These are phyloP conservation scores for Platysteira castanea DNA, from an alignment of 2,113 vertebrate genomes.

Conservation along the genomic window DNA sequence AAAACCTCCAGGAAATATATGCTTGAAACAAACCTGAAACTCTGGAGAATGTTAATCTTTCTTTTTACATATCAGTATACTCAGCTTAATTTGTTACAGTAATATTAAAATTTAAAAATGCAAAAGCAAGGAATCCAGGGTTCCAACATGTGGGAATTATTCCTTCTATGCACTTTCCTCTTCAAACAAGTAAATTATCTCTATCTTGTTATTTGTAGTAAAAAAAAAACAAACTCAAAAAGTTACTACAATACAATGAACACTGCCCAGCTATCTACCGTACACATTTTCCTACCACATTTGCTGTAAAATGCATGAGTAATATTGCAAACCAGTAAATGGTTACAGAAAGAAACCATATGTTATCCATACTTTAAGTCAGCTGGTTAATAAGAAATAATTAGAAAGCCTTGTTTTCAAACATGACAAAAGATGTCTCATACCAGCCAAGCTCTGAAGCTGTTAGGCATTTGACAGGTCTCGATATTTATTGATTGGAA, in stretches of 20 bases:
- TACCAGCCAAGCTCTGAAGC: neutral
- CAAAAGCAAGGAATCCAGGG: neutral
- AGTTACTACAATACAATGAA: neutral
- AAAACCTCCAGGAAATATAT: neutral
- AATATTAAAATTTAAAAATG: conserved; percentile 40
- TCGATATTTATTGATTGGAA: neutral
- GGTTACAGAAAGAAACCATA: neutral
- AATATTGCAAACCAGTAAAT: neutral
- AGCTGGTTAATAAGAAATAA: neutral
- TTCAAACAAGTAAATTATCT: conserved; percentile 38
- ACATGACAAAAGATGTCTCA: neutral
- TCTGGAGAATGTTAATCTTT: neutral
- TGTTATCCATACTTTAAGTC: neutral
- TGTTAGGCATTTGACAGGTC: neutral
- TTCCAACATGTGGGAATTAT: neutral
- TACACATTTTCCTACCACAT: neutral
- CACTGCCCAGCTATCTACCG: neutral
- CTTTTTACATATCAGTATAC: conserved; percentile 30
- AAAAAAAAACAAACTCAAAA: conserved; percentile 8
- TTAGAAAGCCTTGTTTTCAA: neutral
- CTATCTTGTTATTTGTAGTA: neutral
- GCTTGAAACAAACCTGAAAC: conserved; percentile 26
- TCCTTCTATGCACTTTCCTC: neutral
- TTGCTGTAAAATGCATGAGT: neutral
- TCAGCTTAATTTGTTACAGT: conserved; percentile 36